phyloP scores from a whole-genome alignment of 1,140 invertebrate species.

The Idris sp. region DNA sequence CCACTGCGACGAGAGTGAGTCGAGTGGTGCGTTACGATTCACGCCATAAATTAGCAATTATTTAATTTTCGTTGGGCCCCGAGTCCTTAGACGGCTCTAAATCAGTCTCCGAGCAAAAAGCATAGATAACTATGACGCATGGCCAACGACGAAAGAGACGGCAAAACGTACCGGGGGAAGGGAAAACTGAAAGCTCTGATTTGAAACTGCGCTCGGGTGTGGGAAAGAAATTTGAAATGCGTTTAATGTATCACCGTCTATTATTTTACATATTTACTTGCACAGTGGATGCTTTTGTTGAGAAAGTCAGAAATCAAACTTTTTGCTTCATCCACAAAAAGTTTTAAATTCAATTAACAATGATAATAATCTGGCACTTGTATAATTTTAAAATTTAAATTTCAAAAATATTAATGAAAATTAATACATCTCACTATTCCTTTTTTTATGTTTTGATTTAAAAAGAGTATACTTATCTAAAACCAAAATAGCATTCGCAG shows the following conservation, averaged over 20 bases:
- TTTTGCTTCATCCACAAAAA: too few species aligned
- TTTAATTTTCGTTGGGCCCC: conserved; percentile 79
- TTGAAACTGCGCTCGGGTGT: conserved; percentile 47
- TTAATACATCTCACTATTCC: too few species aligned
- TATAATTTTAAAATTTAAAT: too few species aligned
- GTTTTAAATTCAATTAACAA: too few species aligned
- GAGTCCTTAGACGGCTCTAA: conserved; percentile 79
- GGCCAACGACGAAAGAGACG: conserved; percentile 73
- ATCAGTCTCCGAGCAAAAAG: conserved; percentile 79
- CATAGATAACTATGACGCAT: conserved; percentile 80
- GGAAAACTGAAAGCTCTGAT: conserved; percentile 46
- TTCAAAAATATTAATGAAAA: too few species aligned
- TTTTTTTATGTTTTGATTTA: too few species aligned
- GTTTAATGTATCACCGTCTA: conserved; percentile 2
- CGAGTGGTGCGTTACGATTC: conserved; percentile 72
- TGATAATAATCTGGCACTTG: too few species aligned
- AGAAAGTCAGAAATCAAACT: too few species aligned
- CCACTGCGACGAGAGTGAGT: conserved; percentile 57
- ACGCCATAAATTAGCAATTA: conserved; percentile 79
- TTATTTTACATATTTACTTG: not conserved
- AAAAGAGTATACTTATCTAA: too few species aligned
- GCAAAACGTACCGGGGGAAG: conserved; percentile 44
- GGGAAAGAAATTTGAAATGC: conserved; percentile 42
- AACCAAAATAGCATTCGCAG: too few species aligned
- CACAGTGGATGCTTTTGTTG: too few species aligned